Base-by-base conservation (phyloP, 2,888 invertebrate species). In the Laothoe populi region DNA sequence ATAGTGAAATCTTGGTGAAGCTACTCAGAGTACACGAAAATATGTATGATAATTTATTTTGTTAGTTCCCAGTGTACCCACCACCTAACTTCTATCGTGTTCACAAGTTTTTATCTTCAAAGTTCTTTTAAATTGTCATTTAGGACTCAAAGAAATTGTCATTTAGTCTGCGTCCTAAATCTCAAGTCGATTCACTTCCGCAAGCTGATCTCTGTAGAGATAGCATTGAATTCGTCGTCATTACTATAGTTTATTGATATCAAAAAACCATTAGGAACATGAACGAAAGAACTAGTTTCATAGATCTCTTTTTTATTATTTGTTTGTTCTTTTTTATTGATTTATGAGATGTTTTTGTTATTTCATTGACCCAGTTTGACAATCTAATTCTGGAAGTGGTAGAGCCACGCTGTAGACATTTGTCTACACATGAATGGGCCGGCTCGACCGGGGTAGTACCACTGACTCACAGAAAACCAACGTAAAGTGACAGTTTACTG, bases 101-200 rank as follows among this genome's bases (percentile, higher is more conserved):
- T 11, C 4, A 53, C 24, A 48, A 48, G 11, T 31, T 19, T 24
- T 31, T 19, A 53, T 19, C 31, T 53, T 21, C 11, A 10, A 35
- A 8, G 10, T 19, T 3, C 0, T 16, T 35, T 35, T 53, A 53
- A 53, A 53, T n/a, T n/a, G n/a, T n/a, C n/a, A n/a, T n/a, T n/a
- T n/a, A n/a, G n/a, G n/a, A n/a, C n/a, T n/a, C n/a, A n/a, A n/a
- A n/a, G n/a, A n/a, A n/a, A n/a, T n/a, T 19, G 7, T 10, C 35
- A 35, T 35, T 53, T 31, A 19, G 31, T 35, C 19, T 31, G 53
- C 11, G 19, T 35, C 11, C 35, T 11, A 19, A 19, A 53, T 53
- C 31, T 31, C 10, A 11, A 53, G 53, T 35, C 53, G 35, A 35
- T 53, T 53, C 35, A 53, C 19, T 35, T 53, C 19, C 10, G 31